phyloP scores from a whole-genome alignment of 2,797 vertebrate genomes.

The Parambassis ranga region DNA sequence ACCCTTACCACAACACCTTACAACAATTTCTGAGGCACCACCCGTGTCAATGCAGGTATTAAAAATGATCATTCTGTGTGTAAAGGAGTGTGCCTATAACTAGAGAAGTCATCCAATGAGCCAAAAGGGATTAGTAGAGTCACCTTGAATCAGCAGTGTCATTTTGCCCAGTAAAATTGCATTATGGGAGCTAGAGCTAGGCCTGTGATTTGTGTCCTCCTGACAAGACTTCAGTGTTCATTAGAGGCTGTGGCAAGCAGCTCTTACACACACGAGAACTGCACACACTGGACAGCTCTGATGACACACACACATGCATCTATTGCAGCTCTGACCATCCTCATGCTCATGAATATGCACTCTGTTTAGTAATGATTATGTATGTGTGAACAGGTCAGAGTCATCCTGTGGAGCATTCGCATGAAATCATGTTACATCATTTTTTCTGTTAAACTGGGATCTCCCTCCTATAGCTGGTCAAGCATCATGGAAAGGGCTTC shows the following conservation, averaged over 20 bases:
- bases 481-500: slow-evolving; percentile 35
- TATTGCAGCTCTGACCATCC: slow-evolving; percentile 30
- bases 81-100: slow-evolving; percentile 39
- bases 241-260: slow-evolving; percentile 68
- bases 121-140: slow-evolving; percentile 67
- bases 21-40: slow-evolving; percentile 4
- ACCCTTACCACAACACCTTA: not conserved
- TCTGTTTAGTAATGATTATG: not conserved
- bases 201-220: slow-evolving; percentile 76
- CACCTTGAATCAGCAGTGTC: slow-evolving; percentile 76
- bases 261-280: slow-evolving; percentile 57
- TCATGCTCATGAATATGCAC: not conserved
- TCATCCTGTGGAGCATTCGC: slow-evolving; percentile 9
- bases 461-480: slow-evolving; percentile 35
- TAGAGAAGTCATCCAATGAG: slow-evolving; percentile 59
- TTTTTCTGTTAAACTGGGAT: slow-evolving; percentile 21
- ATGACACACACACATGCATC: slow-evolving; percentile 22
- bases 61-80: slow-evolving; percentile 28
- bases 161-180: slow-evolving; percentile 74
- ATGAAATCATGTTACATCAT: slow-evolving; percentile 38
- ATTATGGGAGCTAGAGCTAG: slow-evolving; percentile 72
- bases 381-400: not conserved
- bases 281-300: slow-evolving; percentile 33
- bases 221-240: slow-evolving; percentile 78
- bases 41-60: slow-evolving; percentile 32